Evolutionary conservation across 2,797 vertebrate genomes (phyloP).

Genomic region (Bufotes viridis): DNA sequence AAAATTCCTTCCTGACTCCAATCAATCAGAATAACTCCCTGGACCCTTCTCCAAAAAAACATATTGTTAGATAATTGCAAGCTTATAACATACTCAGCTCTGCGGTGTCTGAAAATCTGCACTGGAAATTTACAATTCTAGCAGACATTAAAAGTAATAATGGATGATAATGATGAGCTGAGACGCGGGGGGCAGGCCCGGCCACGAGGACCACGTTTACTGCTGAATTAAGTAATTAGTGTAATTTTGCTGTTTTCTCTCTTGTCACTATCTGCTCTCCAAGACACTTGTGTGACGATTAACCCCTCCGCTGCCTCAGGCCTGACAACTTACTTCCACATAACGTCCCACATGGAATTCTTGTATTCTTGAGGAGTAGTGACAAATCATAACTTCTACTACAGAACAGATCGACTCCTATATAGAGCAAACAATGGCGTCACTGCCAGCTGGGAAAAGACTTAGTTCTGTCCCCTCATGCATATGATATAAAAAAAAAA

Average conservation of each 20-base stretch:
- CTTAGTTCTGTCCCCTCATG: not conserved
- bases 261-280: slow-evolving; percentile 5
- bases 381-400: not conserved
- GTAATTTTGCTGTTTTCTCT: slow-evolving; percentile 3
- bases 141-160: not conserved
- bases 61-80: not conserved
- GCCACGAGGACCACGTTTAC: not conserved
- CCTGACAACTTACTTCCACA: not conserved
- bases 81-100: not conserved
- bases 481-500: not conserved
- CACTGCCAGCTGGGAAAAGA: not conserved
- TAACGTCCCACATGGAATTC: not conserved
- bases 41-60: not conserved
- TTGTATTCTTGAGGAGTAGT: not conserved
- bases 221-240: slow-evolving; percentile 26
- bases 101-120: not conserved
- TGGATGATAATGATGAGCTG: not conserved
- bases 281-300: slow-evolving; percentile 1
- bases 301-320: slow-evolving; percentile 11
- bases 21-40: too few species aligned
- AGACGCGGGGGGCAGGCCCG: not conserved
- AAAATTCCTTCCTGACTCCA: too few species aligned
- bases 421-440: not conserved
- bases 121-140: not conserved
- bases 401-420: not conserved